Evolutionary conservation across 35 echinoderm and acorn worm species (phyloP).

Genomic region (Acanthaster planci): DNA sequence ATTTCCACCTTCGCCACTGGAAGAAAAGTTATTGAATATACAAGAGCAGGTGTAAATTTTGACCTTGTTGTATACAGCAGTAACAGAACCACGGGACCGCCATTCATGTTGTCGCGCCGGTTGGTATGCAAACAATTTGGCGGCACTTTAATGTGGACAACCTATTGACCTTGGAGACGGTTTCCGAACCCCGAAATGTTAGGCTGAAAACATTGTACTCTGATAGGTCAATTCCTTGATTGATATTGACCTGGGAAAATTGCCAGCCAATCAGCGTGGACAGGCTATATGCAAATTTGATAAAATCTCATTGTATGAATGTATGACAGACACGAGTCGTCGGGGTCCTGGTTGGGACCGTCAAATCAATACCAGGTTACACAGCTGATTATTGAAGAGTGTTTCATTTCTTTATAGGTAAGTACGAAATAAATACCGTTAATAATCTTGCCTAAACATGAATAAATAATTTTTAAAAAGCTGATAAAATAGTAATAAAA

Average conservation of each 20-base stretch:
- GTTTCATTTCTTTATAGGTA: background rate
- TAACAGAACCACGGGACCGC: too few species aligned
- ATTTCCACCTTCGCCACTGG: too few species aligned
- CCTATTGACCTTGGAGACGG: slow-evolving; percentile 11
- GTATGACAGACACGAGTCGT: slow-evolving; percentile 22
- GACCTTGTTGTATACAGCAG: too few species aligned
- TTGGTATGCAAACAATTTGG: slow-evolving; percentile 28
- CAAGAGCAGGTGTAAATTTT: too few species aligned
- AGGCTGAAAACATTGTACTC: background rate
- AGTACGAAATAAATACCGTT: background rate
- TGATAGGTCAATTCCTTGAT: slow-evolving; percentile 28
- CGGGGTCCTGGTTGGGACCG: background rate
- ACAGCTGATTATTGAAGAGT: slow-evolving; percentile 20
- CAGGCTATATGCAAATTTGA: background rate
- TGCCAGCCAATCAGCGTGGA: slow-evolving; percentile 8
- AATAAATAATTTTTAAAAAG: too few species aligned
- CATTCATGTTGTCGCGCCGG: background rate
- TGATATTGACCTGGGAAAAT: slow-evolving; percentile 29
- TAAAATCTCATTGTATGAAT: slow-evolving; percentile 14
- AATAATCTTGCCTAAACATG: too few species aligned
- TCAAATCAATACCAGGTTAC: background rate
- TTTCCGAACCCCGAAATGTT: slow-evolving; percentile 1
- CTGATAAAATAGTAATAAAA: too few species aligned
- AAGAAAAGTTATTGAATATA: too few species aligned
- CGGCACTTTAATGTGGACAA: slow-evolving; percentile 3